Percentiles rank a stretch among this genome's conserved stretches.
Evolutionary conservation across 2,113 vertebrate species (phyloP).

Genomic region (Plestiodon gilberti): DNA sequence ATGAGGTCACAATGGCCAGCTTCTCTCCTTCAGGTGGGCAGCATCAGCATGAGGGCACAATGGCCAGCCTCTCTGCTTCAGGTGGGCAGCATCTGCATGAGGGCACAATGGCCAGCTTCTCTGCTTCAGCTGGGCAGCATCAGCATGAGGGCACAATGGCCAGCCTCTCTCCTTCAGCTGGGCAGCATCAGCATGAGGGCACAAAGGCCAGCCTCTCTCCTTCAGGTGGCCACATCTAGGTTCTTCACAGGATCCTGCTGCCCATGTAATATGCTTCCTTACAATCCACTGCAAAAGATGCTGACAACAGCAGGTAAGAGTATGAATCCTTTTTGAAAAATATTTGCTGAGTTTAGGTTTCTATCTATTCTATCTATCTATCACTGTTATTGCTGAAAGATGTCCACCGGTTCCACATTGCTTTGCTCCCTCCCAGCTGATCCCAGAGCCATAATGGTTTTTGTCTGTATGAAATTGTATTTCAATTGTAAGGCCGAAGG

Average conservation of each 20-base stretch:
- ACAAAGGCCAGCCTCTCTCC: neutral
- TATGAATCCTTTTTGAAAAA: neutral
- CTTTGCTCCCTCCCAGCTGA: neutral
- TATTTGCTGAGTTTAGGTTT: neutral
- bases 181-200: neutral
- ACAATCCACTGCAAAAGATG: neutral
- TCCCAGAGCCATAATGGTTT: conserved; percentile 22
- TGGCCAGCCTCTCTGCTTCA: too few relatives aligned
- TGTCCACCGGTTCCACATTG: conserved; percentile 13
- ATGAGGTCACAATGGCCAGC: conserved; percentile 9
- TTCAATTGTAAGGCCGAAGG: neutral
- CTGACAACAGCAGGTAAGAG: too few relatives aligned
- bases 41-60: neutral
- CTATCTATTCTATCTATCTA: neutral
- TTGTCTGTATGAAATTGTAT: conserved; percentile 3
- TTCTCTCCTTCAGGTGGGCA: neutral
- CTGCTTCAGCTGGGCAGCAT: too few relatives aligned
- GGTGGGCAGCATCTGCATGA: too few relatives aligned
- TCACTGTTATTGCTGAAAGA: neutral
- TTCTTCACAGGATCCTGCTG: neutral
- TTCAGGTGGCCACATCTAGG: neutral
- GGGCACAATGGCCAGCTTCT: too few relatives aligned
- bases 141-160: too few relatives aligned
- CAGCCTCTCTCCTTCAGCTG: too few relatives aligned
- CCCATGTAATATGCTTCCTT: neutral